Conservation (phyloP, 2,888 invertebrate genomes). For the Himalopsyche tibetana region DNA sequence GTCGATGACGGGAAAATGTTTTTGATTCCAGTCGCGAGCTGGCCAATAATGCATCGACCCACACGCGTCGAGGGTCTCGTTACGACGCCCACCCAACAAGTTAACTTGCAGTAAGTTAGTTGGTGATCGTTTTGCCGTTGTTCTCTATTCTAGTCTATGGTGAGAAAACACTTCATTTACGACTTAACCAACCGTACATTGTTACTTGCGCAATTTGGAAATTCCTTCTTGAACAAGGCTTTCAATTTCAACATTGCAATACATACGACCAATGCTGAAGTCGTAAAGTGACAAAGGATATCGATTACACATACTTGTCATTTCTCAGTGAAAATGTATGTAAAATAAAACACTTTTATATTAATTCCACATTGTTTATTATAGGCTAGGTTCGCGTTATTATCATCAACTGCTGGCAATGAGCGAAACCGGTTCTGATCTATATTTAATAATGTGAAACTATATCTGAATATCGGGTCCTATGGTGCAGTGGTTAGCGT, state of each 20-base stretch:
- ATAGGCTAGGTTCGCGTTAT: too few species aligned
- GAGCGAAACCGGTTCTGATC: too few species aligned
- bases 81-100: constrained; percentile 3
- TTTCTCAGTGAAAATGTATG: too few species aligned
- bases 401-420: too few species aligned
- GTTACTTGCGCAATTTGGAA: constrained; percentile 1
- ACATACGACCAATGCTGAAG: not conserved
- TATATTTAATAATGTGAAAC: too few species aligned
- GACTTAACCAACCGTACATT: not conserved
- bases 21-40: not conserved
- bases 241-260: constrained; percentile 16
- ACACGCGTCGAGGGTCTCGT: not conserved
- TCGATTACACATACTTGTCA: not conserved
- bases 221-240: constrained; percentile 8
- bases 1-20: not conserved
- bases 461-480: too few species aligned
- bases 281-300: not conserved
- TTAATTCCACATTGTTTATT: too few species aligned
- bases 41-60: constrained; percentile 1
- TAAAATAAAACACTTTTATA: too few species aligned
- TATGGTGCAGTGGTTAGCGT: too few species aligned
- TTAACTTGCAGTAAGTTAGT: not conserved
- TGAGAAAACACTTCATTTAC: not conserved
- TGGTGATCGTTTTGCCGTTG: not conserved
- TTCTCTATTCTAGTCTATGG: not conserved